A percentile compares a stretch with the other conserved stretches of the same genome.
Conservation (phyloP, 2,888 invertebrate genomes). For the Cryptocephalus moraei region DNA sequence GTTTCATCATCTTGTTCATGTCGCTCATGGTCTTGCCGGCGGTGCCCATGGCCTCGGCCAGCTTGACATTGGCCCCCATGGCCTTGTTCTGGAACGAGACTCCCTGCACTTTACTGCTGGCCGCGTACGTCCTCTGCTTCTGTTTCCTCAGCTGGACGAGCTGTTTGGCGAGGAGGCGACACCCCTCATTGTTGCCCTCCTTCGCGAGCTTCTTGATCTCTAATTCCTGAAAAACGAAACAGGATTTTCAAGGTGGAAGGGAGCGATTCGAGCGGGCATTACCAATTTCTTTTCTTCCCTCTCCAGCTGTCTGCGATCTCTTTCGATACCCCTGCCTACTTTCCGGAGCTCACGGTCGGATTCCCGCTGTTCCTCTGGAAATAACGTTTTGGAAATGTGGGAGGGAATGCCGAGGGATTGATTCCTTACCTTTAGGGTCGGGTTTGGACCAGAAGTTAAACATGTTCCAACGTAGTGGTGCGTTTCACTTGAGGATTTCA, state of each 20-base stretch:
- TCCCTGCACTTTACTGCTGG: conserved; percentile 67
- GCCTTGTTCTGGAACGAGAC: conserved; percentile 79
- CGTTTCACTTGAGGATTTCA: too few species aligned
- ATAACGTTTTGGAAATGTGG: background rate
- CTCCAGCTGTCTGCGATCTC: conserved; percentile 72
- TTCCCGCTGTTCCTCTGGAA: conserved; percentile 69
- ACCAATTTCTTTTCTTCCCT: conserved; percentile 85
- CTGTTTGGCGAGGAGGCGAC: conserved; percentile 78
- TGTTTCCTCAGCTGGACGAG: conserved; percentile 80
- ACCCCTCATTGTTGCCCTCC: conserved; percentile 77
- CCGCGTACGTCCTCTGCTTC: conserved; percentile 70
- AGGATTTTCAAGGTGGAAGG: background rate
- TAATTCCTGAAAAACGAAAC: conserved; percentile 49
- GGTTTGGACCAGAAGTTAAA: conserved; percentile 33
- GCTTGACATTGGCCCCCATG: conserved; percentile 80
- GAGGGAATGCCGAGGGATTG: background rate
- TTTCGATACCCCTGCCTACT: conserved; percentile 73
- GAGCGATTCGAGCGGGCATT: conserved; percentile 6
- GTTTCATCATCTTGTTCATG: conserved; percentile 81
- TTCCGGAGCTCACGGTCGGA: conserved; percentile 73
- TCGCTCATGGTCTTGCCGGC: conserved; percentile 82
- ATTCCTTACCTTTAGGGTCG: conserved; percentile 35
- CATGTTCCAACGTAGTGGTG: conserved; percentile 5
- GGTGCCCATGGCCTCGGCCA: conserved; percentile 80
- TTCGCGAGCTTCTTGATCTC: conserved; percentile 86